These are phyloP conservation scores for Urophycis tenuis DNA, from an alignment of 2,797 vertebrate species.

Conservation along the genomic window DNA sequence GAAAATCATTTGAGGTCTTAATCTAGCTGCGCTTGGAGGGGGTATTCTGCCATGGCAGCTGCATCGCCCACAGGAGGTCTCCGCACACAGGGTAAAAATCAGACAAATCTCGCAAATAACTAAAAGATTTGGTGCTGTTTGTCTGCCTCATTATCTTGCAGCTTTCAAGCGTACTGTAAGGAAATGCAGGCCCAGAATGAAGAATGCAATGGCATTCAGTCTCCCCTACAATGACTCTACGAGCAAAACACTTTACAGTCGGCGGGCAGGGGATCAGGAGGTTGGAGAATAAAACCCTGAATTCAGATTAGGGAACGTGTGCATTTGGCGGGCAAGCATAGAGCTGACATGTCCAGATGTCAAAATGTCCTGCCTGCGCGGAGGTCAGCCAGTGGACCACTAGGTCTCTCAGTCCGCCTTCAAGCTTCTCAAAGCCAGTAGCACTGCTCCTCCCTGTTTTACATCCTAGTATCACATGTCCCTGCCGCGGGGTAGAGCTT, in stretches of 20 bases:
- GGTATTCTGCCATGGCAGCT: slow-evolving; percentile 32
- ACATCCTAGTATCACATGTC: slow-evolving; percentile 25
- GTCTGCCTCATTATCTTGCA: slow-evolving; percentile 29
- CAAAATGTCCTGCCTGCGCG: neutral
- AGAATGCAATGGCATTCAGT: neutral
- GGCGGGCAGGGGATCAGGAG: neutral
- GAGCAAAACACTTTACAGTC: neutral
- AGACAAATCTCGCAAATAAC: slow-evolving; percentile 55
- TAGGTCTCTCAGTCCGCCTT: slow-evolving; percentile 20
- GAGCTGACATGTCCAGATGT: too few relatives aligned
- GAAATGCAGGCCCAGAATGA: neutral
- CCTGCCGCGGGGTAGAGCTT: slow-evolving; percentile 36
- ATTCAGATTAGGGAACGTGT: neutral
- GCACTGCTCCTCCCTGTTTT: slow-evolving; percentile 15
- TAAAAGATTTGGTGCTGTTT: slow-evolving; percentile 34
- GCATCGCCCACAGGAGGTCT: slow-evolving; percentile 36
- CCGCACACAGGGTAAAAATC: slow-evolving; percentile 35
- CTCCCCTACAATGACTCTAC: neutral
- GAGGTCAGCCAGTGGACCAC: slow-evolving; percentile 1
- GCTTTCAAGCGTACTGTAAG: slow-evolving; percentile 10
- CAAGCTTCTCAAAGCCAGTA: slow-evolving; percentile 25
- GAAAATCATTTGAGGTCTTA: slow-evolving; percentile 48
- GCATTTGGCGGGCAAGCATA: neutral
- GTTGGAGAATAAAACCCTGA: neutral
- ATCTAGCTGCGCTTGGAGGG: slow-evolving; percentile 46